Evolutionary conservation across 23 tunicate genomes (phyloP).

Genomic region (Pegea sp.): DNA sequence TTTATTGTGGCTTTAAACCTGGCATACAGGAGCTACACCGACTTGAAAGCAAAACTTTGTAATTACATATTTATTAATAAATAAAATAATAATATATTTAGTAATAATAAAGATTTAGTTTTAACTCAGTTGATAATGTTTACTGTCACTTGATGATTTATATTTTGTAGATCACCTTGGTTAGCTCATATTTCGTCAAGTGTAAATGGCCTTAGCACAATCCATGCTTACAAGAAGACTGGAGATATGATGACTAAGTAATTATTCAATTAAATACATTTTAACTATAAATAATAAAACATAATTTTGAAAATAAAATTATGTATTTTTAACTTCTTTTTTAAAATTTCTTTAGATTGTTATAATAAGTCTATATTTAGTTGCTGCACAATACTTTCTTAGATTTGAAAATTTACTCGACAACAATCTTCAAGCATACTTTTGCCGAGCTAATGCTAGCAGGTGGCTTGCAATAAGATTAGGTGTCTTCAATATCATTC

Average conservation of each 20-base stretch:
- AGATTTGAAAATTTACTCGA: no score
- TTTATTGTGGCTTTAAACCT: conserved; percentile 18
- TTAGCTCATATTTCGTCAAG: conserved; percentile 57
- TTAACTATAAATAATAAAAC: no score
- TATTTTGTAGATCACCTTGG: conserved; percentile 40
- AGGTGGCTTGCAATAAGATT: conserved; percentile 61
- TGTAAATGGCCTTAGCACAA: conserved; percentile 59
- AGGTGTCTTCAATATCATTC: conserved; percentile 16
- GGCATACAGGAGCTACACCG: conserved; percentile 35
- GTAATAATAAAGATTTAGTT: not conserved
- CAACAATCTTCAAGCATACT: no score
- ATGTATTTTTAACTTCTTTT: no score
- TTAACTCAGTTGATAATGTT: not conserved
- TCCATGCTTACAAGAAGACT: conserved; percentile 61
- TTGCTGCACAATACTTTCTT: not conserved
- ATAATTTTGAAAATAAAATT: no score
- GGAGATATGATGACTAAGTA: conserved; percentile 42
- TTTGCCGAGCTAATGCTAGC: conserved; percentile 13
- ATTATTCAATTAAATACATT: not conserved
- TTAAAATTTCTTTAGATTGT: no score
- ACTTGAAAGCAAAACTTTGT: conserved; percentile 51
- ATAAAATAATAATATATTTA: not conserved
- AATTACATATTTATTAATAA: conserved; percentile 1
- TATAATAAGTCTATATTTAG: not conserved
- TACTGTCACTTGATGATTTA: not conserved